Percentiles rank a stretch among this genome's conserved stretches.
These are phyloP conservation scores for Mythimna pallens DNA, from an alignment of 2,888 invertebrate species.

Conservation along the genomic window DNA sequence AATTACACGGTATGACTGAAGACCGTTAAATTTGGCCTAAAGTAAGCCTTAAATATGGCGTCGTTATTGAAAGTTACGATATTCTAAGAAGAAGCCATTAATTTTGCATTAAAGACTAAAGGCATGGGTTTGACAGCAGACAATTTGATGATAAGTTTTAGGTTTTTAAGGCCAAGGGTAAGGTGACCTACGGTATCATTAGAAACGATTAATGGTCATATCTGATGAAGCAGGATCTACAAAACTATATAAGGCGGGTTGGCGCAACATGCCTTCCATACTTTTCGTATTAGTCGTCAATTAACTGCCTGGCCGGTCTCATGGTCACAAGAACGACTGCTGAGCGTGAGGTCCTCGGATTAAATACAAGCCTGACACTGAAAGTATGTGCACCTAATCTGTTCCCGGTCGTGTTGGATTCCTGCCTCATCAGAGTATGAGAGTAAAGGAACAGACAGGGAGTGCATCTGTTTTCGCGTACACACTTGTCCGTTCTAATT, in stretches of 20 bases:
- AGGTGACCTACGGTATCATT: constrained; percentile 12
- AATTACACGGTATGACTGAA: constrained; percentile 44
- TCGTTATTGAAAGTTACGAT: constrained; percentile 18
- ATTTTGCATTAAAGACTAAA: constrained; percentile 47
- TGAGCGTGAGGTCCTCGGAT: no score
- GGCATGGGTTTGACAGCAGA: constrained; percentile 20
- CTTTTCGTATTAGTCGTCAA: no score
- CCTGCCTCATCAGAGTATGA: no score
- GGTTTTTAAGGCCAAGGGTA: constrained; percentile 17
- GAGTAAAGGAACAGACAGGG: no score
- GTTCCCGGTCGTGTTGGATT: no score
- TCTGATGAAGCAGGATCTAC: background rate
- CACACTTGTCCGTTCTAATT: no score
- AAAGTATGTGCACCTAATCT: no score
- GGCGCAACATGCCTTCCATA: no score
- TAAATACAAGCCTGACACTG: no score
- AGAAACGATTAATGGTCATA: background rate
- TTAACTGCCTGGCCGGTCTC: no score
- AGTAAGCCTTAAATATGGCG: constrained; percentile 24
- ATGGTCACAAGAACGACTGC: no score
- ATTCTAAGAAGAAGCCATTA: constrained; percentile 54
- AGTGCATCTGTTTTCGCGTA: no score
- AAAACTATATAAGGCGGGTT: background rate
- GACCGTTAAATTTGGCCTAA: constrained; percentile 29
- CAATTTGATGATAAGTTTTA: constrained; percentile 23